These are phyloP conservation scores for Andrena haemorrhoa DNA, from an alignment of 2,888 invertebrate genomes.

Conservation along the genomic window DNA sequence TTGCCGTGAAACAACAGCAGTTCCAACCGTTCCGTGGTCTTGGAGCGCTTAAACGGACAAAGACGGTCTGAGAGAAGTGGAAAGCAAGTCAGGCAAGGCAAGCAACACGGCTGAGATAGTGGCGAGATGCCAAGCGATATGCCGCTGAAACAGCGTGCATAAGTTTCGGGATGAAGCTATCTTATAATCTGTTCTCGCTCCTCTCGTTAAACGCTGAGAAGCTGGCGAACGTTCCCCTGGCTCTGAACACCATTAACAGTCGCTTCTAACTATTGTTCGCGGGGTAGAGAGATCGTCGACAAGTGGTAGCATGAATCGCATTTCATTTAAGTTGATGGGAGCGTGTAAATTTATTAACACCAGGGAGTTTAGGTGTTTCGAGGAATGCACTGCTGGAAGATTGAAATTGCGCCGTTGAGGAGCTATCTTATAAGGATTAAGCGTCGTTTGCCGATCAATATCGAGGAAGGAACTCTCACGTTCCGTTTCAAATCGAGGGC, in stretches of 20 bases:
- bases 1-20: conserved; percentile 9
- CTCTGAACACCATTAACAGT: background rate
- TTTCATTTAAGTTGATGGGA: background rate
- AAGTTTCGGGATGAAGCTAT: conserved; percentile 50
- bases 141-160: conserved; percentile 30
- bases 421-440: background rate
- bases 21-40: conserved; percentile 45
- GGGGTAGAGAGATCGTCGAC: background rate
- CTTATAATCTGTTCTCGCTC: conserved; percentile 21
- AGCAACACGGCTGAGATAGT: conserved; percentile 48
- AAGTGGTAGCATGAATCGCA: background rate
- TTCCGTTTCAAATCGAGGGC: background rate
- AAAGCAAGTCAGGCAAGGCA: conserved; percentile 46
- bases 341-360: too few relatives aligned
- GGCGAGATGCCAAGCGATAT: conserved; percentile 65
- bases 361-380: too few relatives aligned
- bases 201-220: background rate
- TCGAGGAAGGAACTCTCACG: background rate
- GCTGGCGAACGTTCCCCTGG: background rate
- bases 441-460: background rate
- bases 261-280: background rate
- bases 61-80: conserved; percentile 40
- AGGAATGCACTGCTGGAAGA: too few relatives aligned
- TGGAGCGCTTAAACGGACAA: conserved; percentile 50
- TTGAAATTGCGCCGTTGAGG: background rate